Evolutionary conservation across 2,113 vertebrate genomes (phyloP).

Genomic region (Egretta garzetta): DNA sequence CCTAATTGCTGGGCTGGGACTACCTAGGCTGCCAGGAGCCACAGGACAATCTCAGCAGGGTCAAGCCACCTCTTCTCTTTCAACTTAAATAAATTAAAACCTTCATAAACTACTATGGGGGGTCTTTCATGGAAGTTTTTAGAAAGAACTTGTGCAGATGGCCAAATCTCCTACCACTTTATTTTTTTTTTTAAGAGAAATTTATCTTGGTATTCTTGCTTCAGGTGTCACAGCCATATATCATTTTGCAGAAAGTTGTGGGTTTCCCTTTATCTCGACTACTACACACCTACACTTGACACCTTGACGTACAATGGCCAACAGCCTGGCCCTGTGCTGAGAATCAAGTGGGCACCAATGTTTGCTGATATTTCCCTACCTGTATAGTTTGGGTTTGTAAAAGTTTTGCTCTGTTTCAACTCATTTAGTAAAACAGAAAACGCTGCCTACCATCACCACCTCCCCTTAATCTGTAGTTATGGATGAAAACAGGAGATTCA

Average conservation of each 20-base stretch:
- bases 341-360: background rate
- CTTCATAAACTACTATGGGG: rapidly evolving
- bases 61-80: background rate
- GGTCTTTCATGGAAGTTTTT: background rate
- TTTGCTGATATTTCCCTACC: background rate
- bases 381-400: background rate
- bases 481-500: conserved; percentile 20
- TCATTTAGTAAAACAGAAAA: conserved; percentile 1
- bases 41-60: background rate
- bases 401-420: background rate
- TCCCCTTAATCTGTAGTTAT: background rate
- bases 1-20: background rate
- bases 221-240: background rate
- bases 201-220: background rate
- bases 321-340: background rate
- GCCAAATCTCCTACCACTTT: background rate
- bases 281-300: background rate
- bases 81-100: background rate
- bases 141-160: background rate
- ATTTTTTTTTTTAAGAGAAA: background rate
- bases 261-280: conserved; percentile 1
- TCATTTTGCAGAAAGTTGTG: background rate
- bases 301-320: conserved; percentile 1
- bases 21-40: background rate
- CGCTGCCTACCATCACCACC: background rate